Percentiles rank a stretch among this genome's conserved stretches.
phyloP scores from a whole-genome alignment of 2,888 invertebrate species.

The Tetranychus truncatus region DNA sequence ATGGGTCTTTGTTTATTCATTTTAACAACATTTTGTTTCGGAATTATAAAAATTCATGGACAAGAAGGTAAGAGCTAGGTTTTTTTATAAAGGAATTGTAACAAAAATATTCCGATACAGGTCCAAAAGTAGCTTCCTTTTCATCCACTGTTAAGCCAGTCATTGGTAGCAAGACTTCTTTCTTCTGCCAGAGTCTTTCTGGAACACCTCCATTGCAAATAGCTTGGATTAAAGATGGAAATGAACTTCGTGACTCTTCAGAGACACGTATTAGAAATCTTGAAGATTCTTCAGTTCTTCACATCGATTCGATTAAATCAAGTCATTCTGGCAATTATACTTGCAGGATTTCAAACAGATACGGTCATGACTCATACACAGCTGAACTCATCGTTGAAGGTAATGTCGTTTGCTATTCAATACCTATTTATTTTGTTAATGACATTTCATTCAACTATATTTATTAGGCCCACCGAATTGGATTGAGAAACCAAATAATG shows the following conservation, averaged over 20 bases:
- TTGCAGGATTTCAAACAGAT: slow-evolving; percentile 22
- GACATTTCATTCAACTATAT: not conserved
- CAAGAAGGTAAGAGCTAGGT: not conserved
- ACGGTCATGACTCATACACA: not conserved
- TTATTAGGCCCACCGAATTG: not conserved
- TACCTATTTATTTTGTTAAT: not conserved
- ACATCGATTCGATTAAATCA: slow-evolving; percentile 24
- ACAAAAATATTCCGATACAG: not conserved
- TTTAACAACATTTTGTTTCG: not conserved
- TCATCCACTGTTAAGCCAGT: not conserved
- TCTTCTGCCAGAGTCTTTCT: not conserved
- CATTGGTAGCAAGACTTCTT: not conserved
- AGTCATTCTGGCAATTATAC: slow-evolving; percentile 28
- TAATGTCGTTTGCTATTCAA: not conserved
- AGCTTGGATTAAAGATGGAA: not conserved
- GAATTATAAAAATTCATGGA: not conserved
- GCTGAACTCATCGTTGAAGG: not conserved
- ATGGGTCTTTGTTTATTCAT: not conserved
- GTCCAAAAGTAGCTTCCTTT: not conserved
- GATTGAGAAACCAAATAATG: not conserved
- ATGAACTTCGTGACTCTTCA: not conserved
- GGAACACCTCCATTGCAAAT: not conserved
- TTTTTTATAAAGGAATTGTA: not conserved
- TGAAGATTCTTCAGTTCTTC: slow-evolving; percentile 19
- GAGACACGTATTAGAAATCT: not conserved